These are phyloP conservation scores for Cyrtorhinus lividipennis DNA, from an alignment of 1,140 invertebrate genomes.

Conservation along the genomic window DNA sequence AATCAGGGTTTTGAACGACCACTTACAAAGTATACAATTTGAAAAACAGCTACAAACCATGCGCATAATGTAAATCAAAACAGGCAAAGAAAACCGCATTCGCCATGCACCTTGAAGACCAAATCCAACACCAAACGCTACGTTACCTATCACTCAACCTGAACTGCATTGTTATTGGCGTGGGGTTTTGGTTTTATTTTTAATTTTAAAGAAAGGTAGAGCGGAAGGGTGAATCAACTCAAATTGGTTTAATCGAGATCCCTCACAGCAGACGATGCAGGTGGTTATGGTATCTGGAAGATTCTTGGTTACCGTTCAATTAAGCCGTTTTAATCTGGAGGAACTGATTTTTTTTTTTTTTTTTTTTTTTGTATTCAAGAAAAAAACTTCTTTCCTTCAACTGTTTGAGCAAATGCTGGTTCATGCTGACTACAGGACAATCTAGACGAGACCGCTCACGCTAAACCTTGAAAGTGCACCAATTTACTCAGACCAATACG, in stretches of 20 bases:
- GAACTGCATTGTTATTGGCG: neutral
- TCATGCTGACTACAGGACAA: slow-evolving; percentile 19
- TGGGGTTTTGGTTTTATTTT: neutral
- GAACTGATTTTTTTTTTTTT: slow-evolving; percentile 1
- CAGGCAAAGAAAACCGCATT: neutral
- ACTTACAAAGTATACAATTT: too few species aligned
- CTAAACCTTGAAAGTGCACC: too few species aligned
- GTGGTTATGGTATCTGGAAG: slow-evolving; percentile 1
- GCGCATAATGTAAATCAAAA: too few species aligned
- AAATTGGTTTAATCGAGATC: neutral
- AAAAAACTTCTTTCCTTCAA: slow-evolving; percentile 1
- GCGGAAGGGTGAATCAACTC: neutral
- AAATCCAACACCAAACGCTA: slow-evolving; percentile 13
- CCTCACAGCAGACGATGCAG: slow-evolving; percentile 16
- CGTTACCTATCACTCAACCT: slow-evolving; percentile 14
- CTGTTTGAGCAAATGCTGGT: slow-evolving; percentile 17
- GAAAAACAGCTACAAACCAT: too few species aligned
- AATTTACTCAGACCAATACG: too few species aligned
- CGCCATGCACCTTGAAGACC: neutral
- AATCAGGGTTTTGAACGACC: too few species aligned
- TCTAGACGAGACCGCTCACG: slow-evolving; percentile 8
- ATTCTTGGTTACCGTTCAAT: slow-evolving; percentile 3
- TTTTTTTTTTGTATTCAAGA: neutral
- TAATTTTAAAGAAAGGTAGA: neutral
- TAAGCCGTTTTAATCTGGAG: too few species aligned